Evolutionary conservation across 2,888 invertebrate genomes (phyloP).

Genomic region (Drosophila borealis): DNA sequence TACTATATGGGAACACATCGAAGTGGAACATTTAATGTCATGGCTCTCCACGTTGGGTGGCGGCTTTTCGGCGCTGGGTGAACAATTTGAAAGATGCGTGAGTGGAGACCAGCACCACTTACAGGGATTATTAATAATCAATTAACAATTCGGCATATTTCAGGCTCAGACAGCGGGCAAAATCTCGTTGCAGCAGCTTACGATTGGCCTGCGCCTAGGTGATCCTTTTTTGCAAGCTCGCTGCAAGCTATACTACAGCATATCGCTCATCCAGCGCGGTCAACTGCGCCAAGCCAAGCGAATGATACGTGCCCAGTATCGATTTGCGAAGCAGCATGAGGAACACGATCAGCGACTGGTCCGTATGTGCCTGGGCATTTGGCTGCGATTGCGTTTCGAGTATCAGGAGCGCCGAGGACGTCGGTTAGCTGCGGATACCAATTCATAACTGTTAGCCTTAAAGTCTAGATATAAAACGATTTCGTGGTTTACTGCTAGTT

Average conservation of each 20-base stretch:
- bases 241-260: slow-evolving; percentile 93
- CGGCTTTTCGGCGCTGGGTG: slow-evolving; percentile 97
- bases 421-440: not conserved
- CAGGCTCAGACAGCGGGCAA: slow-evolving; percentile 95
- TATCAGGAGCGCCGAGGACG: slow-evolving; percentile 60
- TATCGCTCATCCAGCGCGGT: slow-evolving; percentile 94
- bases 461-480: slow-evolving; percentile 18
- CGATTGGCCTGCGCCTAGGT: slow-evolving; percentile 91
- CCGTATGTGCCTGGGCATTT: slow-evolving; percentile 94
- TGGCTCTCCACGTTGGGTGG: slow-evolving; percentile 99
- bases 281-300: slow-evolving; percentile 87
- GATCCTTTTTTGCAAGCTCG: slow-evolving; percentile 93
- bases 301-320: slow-evolving; percentile 87
- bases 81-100: slow-evolving; percentile 92
- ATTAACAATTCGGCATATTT: slow-evolving; percentile 51
- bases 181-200: slow-evolving; percentile 93
- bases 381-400: slow-evolving; percentile 90
- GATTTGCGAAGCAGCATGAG: slow-evolving; percentile 83
- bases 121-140: not conserved
- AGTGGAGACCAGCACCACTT: slow-evolving; percentile 60
- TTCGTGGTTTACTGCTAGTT: slow-evolving; percentile 18
- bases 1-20: slow-evolving; percentile 88
- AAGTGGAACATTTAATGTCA: slow-evolving; percentile 94
- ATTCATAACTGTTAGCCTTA: not conserved
- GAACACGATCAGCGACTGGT: slow-evolving; percentile 88